Percentiles rank a stretch among this genome's conserved stretches.
Evolutionary conservation across 1,140 invertebrate species (phyloP).

Genomic region (Leptinotarsa texana): DNA sequence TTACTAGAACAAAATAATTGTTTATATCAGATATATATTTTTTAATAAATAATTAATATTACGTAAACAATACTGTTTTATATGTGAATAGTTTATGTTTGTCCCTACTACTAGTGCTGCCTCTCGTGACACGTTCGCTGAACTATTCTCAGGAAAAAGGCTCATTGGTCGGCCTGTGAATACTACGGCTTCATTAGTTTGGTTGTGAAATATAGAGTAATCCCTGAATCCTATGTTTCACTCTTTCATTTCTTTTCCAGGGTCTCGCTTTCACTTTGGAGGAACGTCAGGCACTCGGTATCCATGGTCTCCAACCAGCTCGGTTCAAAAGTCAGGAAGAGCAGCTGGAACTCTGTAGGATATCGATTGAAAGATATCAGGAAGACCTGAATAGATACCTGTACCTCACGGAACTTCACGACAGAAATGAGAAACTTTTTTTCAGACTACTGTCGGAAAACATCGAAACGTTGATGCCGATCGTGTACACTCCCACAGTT

Average conservation of each 20-base stretch:
- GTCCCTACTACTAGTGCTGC: too few species aligned
- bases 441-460: constrained; percentile 89
- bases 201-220: too few species aligned
- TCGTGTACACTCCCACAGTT: constrained; percentile 93
- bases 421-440: constrained; percentile 89
- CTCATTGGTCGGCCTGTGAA: too few species aligned
- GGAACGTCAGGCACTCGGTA: constrained; percentile 88
- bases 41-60: too few species aligned
- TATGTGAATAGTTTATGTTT: too few species aligned
- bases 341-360: constrained; percentile 85
- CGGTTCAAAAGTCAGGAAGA: constrained; percentile 92
- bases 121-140: too few species aligned
- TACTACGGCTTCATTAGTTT: too few species aligned
- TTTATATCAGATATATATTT: too few species aligned
- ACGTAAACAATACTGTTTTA: too few species aligned
- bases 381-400: constrained; percentile 91
- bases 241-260: constrained; percentile 57
- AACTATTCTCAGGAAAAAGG: too few species aligned
- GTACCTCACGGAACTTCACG: constrained; percentile 80
- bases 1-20: too few species aligned
- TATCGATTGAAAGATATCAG: constrained; percentile 83
- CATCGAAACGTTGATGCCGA: constrained; percentile 84
- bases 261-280: constrained; percentile 89
- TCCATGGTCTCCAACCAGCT: constrained; percentile 90
- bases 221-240: too few species aligned